Evolutionary conservation across 2,888 invertebrate genomes (phyloP).

Genomic region (Drosophila anomalipes): DNA sequence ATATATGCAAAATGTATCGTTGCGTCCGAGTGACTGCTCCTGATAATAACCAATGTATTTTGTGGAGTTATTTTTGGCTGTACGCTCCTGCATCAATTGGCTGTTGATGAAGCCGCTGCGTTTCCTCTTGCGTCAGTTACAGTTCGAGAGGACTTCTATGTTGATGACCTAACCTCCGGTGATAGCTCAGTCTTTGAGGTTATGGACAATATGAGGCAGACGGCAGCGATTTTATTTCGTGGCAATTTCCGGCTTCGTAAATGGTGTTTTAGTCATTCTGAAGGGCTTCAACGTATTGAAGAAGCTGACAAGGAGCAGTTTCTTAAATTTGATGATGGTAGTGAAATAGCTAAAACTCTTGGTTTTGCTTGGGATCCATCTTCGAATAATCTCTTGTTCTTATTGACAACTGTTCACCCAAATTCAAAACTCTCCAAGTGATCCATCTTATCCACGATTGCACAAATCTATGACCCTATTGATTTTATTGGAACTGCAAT

Average conservation of each 20-base stretch:
- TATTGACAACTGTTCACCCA: neutral
- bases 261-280: no score
- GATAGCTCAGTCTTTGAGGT: neutral
- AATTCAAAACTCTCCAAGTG: neutral
- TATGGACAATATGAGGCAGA: no score
- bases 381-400: neutral
- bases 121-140: neutral
- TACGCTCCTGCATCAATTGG: neutral
- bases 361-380: neutral
- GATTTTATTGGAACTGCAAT: neutral
- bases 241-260: neutral
- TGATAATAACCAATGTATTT: neutral
- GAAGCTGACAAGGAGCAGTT: no score
- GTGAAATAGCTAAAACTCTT: no score
- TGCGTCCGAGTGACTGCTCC: neutral
- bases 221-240: neutral
- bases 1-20: neutral
- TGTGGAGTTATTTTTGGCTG: neutral
- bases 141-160: neutral
- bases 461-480: neutral
- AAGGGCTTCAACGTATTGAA: no score
- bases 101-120: neutral
- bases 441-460: neutral
- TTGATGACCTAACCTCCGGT: neutral
- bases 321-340: no score